Evolutionary conservation across 2,888 invertebrate genomes (phyloP).

Genomic region (Drepana falcataria): DNA sequence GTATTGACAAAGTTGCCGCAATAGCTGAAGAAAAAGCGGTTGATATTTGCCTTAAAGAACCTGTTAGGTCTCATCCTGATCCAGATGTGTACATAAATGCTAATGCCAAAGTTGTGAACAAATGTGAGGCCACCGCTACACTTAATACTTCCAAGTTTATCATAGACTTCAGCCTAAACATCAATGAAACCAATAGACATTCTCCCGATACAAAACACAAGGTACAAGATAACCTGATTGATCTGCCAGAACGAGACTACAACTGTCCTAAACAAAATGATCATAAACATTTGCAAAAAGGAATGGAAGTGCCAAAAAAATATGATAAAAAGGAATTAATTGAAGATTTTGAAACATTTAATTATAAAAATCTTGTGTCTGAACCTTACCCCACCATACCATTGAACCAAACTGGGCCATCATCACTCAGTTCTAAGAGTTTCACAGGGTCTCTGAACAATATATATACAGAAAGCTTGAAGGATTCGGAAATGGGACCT

Average conservation of each 20-base stretch:
- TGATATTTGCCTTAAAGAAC: constrained; percentile 10
- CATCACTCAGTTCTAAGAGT: constrained; percentile 58
- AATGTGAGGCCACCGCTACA: constrained; percentile 17
- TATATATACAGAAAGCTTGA: constrained; percentile 51
- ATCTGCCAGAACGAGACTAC: constrained; percentile 60
- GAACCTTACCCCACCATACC: constrained; percentile 27
- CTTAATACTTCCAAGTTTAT: constrained; percentile 39
- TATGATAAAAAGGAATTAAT: constrained; percentile 11
- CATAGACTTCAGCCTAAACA: constrained; percentile 51
- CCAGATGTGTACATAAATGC: constrained; percentile 24
- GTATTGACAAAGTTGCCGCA: constrained; percentile 18
- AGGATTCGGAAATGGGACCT: constrained; percentile 35
- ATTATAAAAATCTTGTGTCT: not conserved
- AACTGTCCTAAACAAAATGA: constrained; percentile 26
- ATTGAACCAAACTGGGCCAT: constrained; percentile 40
- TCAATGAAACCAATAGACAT: constrained; percentile 39
- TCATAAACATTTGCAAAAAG: constrained; percentile 25
- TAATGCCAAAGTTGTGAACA: constrained; percentile 23
- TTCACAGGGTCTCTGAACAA: constrained; percentile 70
- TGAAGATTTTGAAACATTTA: constrained; percentile 8
- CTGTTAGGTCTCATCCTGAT: constrained; percentile 10
- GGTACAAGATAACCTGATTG: constrained; percentile 24
- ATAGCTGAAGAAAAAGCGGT: constrained; percentile 17
- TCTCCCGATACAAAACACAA: constrained; percentile 18
- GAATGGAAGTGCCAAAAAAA: constrained; percentile 19